Evolutionary conservation across 2,797 vertebrate species (phyloP), one percentile per base, ranked within the genome.

Genomic region (Echiichthys vipera): DNA sequence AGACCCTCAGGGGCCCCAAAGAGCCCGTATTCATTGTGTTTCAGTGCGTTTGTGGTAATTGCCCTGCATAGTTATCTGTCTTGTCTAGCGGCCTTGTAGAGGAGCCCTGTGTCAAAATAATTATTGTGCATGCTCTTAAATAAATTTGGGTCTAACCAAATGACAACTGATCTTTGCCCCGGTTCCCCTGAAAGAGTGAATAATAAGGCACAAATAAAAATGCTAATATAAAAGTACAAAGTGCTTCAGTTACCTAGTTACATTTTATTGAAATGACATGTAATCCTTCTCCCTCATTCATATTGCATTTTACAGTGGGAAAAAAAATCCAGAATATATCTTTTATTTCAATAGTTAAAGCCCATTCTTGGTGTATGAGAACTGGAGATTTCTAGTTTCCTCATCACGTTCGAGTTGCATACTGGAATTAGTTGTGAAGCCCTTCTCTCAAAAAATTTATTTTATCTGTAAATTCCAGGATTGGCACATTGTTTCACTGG

Each of bases 391-490:
- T 20, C 20, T 20, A 2, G 36, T 46, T 56, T 40, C 25, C n/a
- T 8, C 36, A 18, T 43, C 36, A 43, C 57, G 14, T 4, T 17
- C 11, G 12, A 49, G 3, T 30, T 14, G 13, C 24, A 45, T 42
- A 56, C 18, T 25, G 2, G 57, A 24, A 46, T 4, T 20, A 9
- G 50, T 10, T 32, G 22, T 47, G 54, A 47, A 59, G 5, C 8
- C 14, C 5, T 40, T 30, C 12, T 61, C 18, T 40, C 1, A 0
- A 20, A 20, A 58, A 9, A 10, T 20, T 61, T n/a, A 20, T 45
- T 54, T 63, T 17, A 22, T 53, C 42, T 63, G 79, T 78, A 49
- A 64, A 57, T 91, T 88, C 84, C 85, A 65, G 65, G 17, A 18
- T n/a, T 45, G 15, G 10, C 47, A n/a, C 42, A 24, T 0, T 24